Evolutionary conservation across 2,888 invertebrate genomes (phyloP).

Genomic region (Oxycera nigricornis): DNA sequence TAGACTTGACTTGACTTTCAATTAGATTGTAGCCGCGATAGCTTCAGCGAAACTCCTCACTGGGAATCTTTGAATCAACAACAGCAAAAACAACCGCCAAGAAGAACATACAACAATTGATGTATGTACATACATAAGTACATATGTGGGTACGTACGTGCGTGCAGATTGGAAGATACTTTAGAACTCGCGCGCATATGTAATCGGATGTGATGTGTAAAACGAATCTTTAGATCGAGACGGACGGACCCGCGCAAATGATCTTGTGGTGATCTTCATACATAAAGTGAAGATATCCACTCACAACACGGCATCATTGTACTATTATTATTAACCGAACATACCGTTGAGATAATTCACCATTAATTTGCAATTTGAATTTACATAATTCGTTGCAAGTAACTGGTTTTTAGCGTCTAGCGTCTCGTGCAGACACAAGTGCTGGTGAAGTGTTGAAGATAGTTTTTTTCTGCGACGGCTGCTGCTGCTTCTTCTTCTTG

Average conservation of each 20-base stretch:
- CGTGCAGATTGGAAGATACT: background rate
- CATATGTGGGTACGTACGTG: background rate
- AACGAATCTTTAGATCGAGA: too few species aligned
- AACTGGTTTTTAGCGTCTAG: background rate
- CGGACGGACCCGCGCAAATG: background rate
- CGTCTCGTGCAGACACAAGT: background rate
- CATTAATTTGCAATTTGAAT: background rate
- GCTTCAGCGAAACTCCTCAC: too few species aligned
- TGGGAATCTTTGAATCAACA: background rate
- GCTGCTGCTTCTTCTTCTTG: too few species aligned
- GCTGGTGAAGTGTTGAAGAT: background rate
- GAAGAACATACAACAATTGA: background rate
- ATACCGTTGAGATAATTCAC: background rate
- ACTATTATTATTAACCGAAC: background rate
- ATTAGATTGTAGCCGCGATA: too few species aligned
- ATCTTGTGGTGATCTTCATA: background rate
- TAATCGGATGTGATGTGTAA: background rate
- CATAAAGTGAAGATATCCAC: conserved; percentile 1
- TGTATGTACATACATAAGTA: background rate
- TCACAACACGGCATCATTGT: background rate
- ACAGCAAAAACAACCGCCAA: background rate
- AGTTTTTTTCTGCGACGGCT: background rate
- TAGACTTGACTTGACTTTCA: conserved; percentile 6
- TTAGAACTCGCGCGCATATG: conserved; percentile 2
- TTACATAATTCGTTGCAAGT: background rate